These are phyloP conservation scores for Glaucopsyche alexis DNA, from an alignment of 2,888 invertebrate genomes.

Conservation along the genomic window DNA sequence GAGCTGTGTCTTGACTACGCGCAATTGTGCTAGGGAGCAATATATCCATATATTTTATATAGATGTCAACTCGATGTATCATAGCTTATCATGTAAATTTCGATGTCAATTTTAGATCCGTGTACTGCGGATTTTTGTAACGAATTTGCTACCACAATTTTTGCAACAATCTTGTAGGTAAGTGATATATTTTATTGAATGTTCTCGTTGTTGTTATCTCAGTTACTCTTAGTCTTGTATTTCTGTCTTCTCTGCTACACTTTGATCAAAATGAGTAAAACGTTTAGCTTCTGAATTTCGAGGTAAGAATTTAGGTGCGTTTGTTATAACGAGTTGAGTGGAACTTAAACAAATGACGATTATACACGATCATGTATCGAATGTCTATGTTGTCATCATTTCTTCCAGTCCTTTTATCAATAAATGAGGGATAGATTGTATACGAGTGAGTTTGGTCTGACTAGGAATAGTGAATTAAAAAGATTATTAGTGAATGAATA, in stretches of 20 bases:
- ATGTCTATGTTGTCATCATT: no score
- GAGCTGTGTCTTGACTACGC: not conserved
- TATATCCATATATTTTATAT: slow-evolving; percentile 66
- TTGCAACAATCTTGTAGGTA: slow-evolving; percentile 57
- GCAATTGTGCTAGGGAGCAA: slow-evolving; percentile 36
- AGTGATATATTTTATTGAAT: slow-evolving; percentile 58
- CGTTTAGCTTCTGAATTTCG: not conserved
- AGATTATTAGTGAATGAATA: no score
- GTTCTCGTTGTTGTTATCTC: slow-evolving; percentile 57
- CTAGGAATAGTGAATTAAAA: no score
- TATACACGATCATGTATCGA: no score
- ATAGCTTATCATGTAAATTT: slow-evolving; percentile 76
- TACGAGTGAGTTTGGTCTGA: no score
- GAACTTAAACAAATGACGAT: no score
- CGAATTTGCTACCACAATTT: slow-evolving; percentile 72
- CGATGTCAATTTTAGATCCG: slow-evolving; percentile 76
- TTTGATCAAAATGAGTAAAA: not conserved
- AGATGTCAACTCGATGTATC: slow-evolving; percentile 73
- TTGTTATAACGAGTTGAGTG: not conserved
- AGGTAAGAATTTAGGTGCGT: not conserved
- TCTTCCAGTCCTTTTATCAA: no score
- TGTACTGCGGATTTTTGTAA: slow-evolving; percentile 66
- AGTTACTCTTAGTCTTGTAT: slow-evolving; percentile 4
- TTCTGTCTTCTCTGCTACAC: slow-evolving; percentile 2
- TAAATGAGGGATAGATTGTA: no score